Evolutionary conservation across 1,140 invertebrate genomes (phyloP).

Genomic region (Drosophila melanica): DNA sequence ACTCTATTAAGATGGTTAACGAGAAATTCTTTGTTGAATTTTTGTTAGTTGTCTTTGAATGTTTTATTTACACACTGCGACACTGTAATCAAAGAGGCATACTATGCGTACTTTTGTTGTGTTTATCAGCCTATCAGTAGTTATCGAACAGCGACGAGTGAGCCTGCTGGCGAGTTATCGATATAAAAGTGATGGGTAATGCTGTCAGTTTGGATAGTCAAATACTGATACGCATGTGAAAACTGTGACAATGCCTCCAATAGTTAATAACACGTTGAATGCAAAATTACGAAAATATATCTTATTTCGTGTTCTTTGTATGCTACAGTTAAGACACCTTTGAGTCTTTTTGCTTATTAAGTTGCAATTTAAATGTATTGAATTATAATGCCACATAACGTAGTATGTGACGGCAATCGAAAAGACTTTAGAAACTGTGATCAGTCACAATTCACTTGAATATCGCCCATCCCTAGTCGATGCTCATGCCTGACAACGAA

Average conservation of each 20-base stretch:
- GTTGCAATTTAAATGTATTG: too few relatives aligned
- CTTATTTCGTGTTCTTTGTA: too few relatives aligned
- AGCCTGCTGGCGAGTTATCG: background rate
- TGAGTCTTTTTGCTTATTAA: too few relatives aligned
- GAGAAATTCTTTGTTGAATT: background rate
- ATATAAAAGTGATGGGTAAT: background rate
- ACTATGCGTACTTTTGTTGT: constrained; percentile 32
- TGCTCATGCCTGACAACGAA: constrained; percentile 16
- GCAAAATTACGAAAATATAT: too few relatives aligned
- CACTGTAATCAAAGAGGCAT: constrained; percentile 30
- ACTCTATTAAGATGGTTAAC: background rate
- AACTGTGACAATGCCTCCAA: background rate
- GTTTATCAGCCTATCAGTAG: constrained; percentile 30
- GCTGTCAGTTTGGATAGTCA: background rate
- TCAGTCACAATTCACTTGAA: too few relatives aligned
- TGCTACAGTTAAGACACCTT: too few relatives aligned
- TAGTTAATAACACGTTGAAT: background rate
- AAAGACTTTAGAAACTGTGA: too few relatives aligned
- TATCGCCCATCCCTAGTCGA: constrained; percentile 23
- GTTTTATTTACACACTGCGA: constrained; percentile 26
- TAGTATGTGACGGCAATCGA: too few relatives aligned
- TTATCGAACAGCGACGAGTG: constrained; percentile 33
- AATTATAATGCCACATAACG: too few relatives aligned
- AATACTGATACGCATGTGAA: background rate
- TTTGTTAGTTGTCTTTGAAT: constrained; percentile 5